These are phyloP conservation scores for Mallateleia sp. DNA, from an alignment of 2,888 invertebrate genomes.

Conservation along the genomic window DNA sequence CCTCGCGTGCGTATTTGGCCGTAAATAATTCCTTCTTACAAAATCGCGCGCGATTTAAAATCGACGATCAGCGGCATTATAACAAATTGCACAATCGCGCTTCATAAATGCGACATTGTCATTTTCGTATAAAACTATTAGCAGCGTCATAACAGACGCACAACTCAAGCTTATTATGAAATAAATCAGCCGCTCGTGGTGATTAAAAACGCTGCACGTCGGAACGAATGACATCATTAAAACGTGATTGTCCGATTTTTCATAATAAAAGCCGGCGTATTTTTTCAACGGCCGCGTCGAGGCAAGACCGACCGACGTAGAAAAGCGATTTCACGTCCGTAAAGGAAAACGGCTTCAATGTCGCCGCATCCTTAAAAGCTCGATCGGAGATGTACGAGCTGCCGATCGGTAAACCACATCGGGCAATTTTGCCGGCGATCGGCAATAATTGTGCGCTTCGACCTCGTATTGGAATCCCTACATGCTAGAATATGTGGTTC, in stretches of 20 bases:
- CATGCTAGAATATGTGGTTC: conserved; percentile 65
- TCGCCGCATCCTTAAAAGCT: conserved; percentile 41
- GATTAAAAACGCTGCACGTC: conserved; percentile 15
- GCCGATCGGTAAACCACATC: conserved; percentile 38
- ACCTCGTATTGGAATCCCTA: conserved; percentile 72
- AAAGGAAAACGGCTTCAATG: conserved; percentile 39
- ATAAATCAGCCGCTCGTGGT: background rate
- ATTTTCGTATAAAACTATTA: conserved; percentile 3
- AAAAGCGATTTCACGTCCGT: conserved; percentile 8
- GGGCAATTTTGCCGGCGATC: conserved; percentile 38
- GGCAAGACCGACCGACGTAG: conserved; percentile 1
- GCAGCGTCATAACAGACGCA: background rate
- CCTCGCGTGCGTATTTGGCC: too few species aligned
- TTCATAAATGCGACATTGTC: conserved; percentile 8
- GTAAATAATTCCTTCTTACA: conserved; percentile 17
- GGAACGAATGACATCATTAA: conserved; percentile 48
- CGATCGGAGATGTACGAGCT: conserved; percentile 58
- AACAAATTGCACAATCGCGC: conserved; percentile 4
- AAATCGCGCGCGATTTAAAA: conserved; percentile 26
- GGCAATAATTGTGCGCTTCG: conserved; percentile 48
- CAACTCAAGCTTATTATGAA: conserved; percentile 16
- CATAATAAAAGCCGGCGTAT: conserved; percentile 27
- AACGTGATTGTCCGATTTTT: conserved; percentile 42
- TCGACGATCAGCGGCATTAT: conserved; percentile 15
- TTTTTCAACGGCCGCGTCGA: background rate